These are phyloP conservation scores for Marmota flaviventris DNA, from an alignment of 2,113 vertebrate genomes.

Conservation along the genomic window DNA sequence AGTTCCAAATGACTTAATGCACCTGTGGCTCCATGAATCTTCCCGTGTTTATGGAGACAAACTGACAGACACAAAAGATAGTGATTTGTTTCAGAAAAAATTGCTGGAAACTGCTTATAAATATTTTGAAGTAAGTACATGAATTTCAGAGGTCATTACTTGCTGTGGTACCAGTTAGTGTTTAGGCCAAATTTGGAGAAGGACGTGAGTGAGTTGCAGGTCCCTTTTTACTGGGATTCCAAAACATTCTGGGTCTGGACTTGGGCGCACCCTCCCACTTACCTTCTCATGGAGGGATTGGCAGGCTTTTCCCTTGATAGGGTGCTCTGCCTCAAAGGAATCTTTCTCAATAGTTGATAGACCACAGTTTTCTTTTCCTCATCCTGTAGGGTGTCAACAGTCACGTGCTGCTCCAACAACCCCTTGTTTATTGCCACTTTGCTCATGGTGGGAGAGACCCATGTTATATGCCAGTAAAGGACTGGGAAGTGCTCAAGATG, in stretches of 20 bases:
- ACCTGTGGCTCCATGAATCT: conserved; percentile 90
- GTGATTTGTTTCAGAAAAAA: conserved; percentile 89
- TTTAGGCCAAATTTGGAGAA: neutral
- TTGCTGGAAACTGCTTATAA: conserved; percentile 86
- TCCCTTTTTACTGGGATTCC: neutral
- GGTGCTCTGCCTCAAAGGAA: too few species aligned
- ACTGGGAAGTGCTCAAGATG: conserved; percentile 87
- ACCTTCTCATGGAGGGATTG: neutral
- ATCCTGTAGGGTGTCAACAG: conserved; percentile 86
- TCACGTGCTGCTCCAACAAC: conserved; percentile 84
- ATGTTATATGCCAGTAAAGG: conserved; percentile 87
- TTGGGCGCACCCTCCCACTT: neutral
- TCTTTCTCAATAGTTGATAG: too few species aligned
- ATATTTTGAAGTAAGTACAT: conserved; percentile 88
- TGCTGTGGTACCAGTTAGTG: accelerated
- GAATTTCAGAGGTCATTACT: neutral
- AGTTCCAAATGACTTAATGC: conserved; percentile 84
- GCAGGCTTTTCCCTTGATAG: neutral
- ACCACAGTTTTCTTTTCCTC: neutral
- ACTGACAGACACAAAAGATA: conserved; percentile 87
- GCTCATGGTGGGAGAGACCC: conserved; percentile 76
- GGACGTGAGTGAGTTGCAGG: neutral
- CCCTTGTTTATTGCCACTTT: conserved; percentile 90
- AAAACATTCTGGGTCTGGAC: accelerated
- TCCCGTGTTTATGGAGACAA: conserved; percentile 91